These are phyloP conservation scores for Orcinus orca DNA, from an alignment of 2,113 vertebrate genomes.

Conservation along the genomic window DNA sequence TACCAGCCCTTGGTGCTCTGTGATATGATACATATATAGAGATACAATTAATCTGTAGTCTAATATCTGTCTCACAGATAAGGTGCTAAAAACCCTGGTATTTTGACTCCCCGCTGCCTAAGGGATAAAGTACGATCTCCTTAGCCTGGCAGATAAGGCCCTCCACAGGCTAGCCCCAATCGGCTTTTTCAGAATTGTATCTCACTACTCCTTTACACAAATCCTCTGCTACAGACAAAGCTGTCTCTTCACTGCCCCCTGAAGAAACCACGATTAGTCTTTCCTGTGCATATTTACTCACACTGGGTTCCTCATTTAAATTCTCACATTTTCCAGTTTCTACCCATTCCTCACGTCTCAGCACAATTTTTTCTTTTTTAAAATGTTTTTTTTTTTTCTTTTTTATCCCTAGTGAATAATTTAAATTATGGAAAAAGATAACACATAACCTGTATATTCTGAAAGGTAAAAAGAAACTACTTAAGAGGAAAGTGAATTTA, in stretches of 20 bases:
- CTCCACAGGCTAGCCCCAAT: background rate
- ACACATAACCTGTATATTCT: too few species aligned
- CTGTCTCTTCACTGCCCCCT: background rate
- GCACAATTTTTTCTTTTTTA: background rate
- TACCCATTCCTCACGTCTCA: background rate
- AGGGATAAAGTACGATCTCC: conserved; percentile 43
- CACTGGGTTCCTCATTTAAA: background rate
- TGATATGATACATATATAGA: conserved; percentile 50
- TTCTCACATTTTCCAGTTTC: background rate
- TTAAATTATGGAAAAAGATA: too few species aligned
- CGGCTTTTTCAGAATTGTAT: conserved; percentile 24
- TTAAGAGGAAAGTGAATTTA: too few species aligned
- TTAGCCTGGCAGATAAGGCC: conserved; percentile 41
- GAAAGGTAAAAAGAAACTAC: too few species aligned
- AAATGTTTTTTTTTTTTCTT: background rate
- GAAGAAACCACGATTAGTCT: background rate
- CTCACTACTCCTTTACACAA: background rate
- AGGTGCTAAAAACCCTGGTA: conserved; percentile 47
- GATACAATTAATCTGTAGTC: conserved; percentile 63
- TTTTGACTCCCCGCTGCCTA: conserved; percentile 11
- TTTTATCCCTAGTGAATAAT: too few species aligned
- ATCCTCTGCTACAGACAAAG: background rate
- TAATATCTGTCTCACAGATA: conserved; percentile 56
- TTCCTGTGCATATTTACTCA: background rate
- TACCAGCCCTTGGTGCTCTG: conserved; percentile 36